Percentiles rank a stretch among this genome's conserved stretches.
Conservation (phyloP, 2,888 invertebrate species). For the Pyrgus malvae region DNA sequence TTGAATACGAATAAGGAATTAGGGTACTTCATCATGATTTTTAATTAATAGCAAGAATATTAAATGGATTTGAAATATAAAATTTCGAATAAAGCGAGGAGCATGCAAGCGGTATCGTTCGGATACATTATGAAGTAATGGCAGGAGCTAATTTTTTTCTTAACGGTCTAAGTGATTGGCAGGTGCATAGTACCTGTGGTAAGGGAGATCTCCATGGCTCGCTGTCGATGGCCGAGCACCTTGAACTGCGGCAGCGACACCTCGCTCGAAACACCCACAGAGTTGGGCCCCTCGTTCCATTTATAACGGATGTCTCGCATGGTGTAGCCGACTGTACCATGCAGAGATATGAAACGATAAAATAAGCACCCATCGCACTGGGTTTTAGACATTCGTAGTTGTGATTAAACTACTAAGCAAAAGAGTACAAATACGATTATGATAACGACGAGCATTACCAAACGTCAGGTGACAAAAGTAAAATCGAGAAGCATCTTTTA, state of each 20-base stretch:
- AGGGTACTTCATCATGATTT: slow-evolving; percentile 77
- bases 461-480: slow-evolving; percentile 39
- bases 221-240: slow-evolving; percentile 97
- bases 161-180: slow-evolving; percentile 33
- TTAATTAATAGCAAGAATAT: slow-evolving; percentile 14
- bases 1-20: slow-evolving; percentile 73
- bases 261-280: slow-evolving; percentile 97
- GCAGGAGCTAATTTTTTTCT: slow-evolving; percentile 25
- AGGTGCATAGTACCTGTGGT: slow-evolving; percentile 94
- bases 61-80: slow-evolving; percentile 1
- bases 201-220: slow-evolving; percentile 97
- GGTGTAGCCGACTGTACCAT: slow-evolving; percentile 96
- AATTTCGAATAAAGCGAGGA: slow-evolving; percentile 36
- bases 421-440: slow-evolving; percentile 38
- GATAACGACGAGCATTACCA: slow-evolving; percentile 22
- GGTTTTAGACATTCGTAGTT: slow-evolving; percentile 59
- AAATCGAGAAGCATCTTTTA: slow-evolving; percentile 40
- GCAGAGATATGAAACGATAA: slow-evolving; percentile 78
- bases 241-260: slow-evolving; percentile 99
- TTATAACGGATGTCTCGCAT: slow-evolving; percentile 98
- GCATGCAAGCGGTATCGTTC: slow-evolving; percentile 42
- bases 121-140: slow-evolving; percentile 30
- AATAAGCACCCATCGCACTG: slow-evolving; percentile 80
- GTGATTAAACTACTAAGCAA: slow-evolving; percentile 51
- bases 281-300: slow-evolving; percentile 97